phyloP scores from a whole-genome alignment of 2,797 vertebrate species.

The Gymnoscopelus braueri region DNA sequence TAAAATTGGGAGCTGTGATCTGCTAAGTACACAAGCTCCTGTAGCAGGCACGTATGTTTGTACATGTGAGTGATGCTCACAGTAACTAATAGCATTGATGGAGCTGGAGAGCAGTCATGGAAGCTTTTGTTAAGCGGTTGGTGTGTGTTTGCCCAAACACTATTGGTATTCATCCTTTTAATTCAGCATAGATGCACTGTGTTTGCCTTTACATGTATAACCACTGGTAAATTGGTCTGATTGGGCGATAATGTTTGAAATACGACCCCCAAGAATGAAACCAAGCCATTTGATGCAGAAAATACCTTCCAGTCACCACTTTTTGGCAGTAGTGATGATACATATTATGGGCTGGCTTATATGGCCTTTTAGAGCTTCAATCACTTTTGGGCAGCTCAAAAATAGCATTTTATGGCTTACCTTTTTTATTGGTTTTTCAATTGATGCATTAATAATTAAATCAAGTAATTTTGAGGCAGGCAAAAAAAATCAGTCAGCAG shows the following conservation, averaged over 20 bases:
- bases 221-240: background rate
- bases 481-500: no score
- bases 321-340: no score
- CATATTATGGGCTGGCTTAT: no score
- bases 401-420: no score
- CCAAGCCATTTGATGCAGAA: no score
- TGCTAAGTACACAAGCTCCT: background rate
- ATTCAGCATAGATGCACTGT: background rate
- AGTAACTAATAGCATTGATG: background rate
- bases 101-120: background rate
- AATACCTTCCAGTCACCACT: no score
- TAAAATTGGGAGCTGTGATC: background rate
- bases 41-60: constrained; percentile 9
- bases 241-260: background rate
- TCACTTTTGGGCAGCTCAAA: no score
- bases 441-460: no score
- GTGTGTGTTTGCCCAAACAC: background rate
- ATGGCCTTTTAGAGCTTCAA: no score
- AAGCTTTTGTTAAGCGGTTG: background rate
- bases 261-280: no score
- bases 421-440: no score
- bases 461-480: no score
- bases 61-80: constrained; percentile 6
- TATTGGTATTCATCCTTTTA: background rate
- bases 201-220: background rate